Conservation (phyloP, 1,140 invertebrate genomes). For the Cylas formicarius region DNA sequence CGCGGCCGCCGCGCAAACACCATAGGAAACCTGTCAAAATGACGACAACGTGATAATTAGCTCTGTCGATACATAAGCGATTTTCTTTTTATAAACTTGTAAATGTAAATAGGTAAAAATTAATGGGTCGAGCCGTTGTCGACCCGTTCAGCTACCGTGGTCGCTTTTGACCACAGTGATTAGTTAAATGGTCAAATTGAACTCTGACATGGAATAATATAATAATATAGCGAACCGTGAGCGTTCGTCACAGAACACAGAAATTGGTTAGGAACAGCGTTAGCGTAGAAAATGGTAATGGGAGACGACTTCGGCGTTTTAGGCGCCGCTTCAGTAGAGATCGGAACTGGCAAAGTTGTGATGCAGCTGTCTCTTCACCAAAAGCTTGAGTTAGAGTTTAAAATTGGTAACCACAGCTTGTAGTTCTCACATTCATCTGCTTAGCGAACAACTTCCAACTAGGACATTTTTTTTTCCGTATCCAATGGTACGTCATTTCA, state of each 20-base stretch:
- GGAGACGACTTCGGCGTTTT: constrained; percentile 1
- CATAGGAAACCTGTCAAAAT: constrained; percentile 28
- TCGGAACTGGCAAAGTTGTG: constrained; percentile 6
- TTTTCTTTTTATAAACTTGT: no score
- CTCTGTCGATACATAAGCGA: constrained; percentile 2
- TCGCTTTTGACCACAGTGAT: constrained; percentile 20
- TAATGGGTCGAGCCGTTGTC: no score
- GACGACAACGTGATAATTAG: constrained; percentile 32
- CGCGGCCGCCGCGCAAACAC: constrained; percentile 20
- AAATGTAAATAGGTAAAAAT: no score
- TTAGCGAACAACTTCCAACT: no score
- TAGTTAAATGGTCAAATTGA: constrained; percentile 18
- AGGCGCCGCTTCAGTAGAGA: not conserved
- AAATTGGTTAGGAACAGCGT: constrained; percentile 8
- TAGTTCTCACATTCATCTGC: no score
- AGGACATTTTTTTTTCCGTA: no score
- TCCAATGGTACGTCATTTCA: no score
- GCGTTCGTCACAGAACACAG: no score
- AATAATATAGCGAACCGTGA: not conserved
- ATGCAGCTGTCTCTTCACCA: not conserved
- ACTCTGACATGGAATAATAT: no score
- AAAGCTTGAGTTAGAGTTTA: no score
- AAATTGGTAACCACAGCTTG: no score
- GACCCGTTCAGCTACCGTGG: constrained; percentile 12
- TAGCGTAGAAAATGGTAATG: constrained; percentile 2